Conservation (phyloP, 2,113 vertebrate genomes). For the cattle (Bos taurus) region DNA sequence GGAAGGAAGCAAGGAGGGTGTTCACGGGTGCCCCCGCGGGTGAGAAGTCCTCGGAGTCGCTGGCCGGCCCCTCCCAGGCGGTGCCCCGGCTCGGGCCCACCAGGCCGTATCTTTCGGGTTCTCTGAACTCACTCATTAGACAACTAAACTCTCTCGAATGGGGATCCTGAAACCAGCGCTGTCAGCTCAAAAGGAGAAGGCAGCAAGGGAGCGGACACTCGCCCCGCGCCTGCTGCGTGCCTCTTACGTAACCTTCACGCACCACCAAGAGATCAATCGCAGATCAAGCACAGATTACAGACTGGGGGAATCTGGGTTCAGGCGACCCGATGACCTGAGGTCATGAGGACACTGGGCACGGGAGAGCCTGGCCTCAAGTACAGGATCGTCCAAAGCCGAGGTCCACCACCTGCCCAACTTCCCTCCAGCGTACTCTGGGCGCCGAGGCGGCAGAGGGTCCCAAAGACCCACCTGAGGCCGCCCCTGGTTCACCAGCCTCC, state of each 20-base stretch:
- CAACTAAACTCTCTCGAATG: accelerated
- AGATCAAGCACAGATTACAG: too few species aligned
- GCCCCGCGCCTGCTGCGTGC: accelerated
- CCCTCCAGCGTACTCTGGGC: not conserved
- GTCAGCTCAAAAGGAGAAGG: not conserved
- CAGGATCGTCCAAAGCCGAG: not conserved
- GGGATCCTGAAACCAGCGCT: not conserved
- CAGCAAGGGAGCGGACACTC: accelerated
- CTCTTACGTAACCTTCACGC: accelerated
- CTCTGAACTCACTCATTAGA: not conserved
- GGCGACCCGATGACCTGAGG: not conserved
- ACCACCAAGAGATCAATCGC: accelerated
- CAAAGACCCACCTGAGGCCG: not conserved
- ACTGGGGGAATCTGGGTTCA: not conserved
- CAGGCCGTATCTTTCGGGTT: not conserved
- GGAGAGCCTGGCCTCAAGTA: not conserved
- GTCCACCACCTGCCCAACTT: accelerated
- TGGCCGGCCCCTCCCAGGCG: too few species aligned
- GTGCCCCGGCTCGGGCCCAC: not conserved
- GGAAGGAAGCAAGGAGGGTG: not conserved
- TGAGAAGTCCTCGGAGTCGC: not conserved
- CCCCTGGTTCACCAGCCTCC: not conserved
- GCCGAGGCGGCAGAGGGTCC: accelerated
- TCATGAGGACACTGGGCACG: accelerated
- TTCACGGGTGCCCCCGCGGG: accelerated